These are phyloP conservation scores for Morphnarchus princeps DNA, from an alignment of 2,113 vertebrate genomes.

Conservation along the genomic window DNA sequence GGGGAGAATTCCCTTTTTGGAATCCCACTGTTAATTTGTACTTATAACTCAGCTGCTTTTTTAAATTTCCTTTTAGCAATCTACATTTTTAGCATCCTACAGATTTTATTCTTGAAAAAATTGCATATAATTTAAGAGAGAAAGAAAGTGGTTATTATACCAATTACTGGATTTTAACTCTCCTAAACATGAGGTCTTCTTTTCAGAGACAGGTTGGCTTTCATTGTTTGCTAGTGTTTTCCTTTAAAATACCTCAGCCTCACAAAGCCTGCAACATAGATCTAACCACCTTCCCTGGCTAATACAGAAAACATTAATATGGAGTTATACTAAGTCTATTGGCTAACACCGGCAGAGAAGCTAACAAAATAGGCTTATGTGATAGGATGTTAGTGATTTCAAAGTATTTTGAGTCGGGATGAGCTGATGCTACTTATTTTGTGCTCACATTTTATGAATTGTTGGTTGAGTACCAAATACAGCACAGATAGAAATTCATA, in stretches of 20 bases:
- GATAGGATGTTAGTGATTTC: neutral
- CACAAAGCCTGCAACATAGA: neutral
- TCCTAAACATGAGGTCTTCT: neutral
- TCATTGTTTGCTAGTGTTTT: neutral
- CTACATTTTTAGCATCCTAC: neutral
- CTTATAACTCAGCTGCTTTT: neutral
- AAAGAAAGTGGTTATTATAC: neutral
- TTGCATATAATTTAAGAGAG: neutral
- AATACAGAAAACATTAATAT: neutral
- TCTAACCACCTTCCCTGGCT: neutral
- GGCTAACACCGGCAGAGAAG: neutral
- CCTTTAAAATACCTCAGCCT: neutral
- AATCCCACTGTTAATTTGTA: neutral
- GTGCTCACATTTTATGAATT: neutral
- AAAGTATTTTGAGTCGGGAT: neutral
- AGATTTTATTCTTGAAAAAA: neutral
- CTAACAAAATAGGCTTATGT: neutral
- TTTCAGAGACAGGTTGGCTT: neutral
- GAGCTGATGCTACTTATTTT: neutral
- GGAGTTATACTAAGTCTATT: neutral
- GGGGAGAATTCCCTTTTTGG: neutral
- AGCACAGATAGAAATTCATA: neutral
- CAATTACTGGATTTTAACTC: neutral
- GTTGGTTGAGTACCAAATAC: neutral
- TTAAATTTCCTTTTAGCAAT: neutral